These are phyloP conservation scores for Tenebrosternarchus preto DNA, from an alignment of 2,113 vertebrate species.

Conservation along the genomic window DNA sequence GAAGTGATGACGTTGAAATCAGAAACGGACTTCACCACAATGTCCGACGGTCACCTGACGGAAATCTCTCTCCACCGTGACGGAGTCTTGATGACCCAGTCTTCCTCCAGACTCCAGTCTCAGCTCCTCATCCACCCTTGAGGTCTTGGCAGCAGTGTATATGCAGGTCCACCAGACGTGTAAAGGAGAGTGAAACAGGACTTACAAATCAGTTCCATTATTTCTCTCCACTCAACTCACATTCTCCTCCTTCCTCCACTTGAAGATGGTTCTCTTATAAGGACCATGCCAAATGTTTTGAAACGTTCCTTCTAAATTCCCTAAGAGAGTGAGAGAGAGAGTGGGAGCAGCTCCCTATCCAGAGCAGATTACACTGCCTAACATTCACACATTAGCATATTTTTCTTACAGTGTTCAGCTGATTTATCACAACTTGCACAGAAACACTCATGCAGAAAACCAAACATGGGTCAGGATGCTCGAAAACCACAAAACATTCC, in stretches of 20 bases:
- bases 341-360: slow-evolving; percentile 40
- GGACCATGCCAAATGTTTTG: slow-evolving; percentile 15
- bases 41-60: too few relatives aligned
- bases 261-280: slow-evolving; percentile 16
- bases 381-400: slow-evolving; percentile 21
- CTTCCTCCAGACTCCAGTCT: not conserved
- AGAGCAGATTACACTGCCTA: not conserved
- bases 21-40: too few relatives aligned
- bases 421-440: too few relatives aligned
- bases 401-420: too few relatives aligned
- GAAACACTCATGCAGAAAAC: too few relatives aligned
- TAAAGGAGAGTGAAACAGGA: not conserved
- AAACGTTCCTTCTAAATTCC: slow-evolving; percentile 44
- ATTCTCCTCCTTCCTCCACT: not conserved
- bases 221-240: not conserved
- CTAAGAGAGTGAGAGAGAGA: slow-evolving; percentile 13
- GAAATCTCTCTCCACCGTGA: too few relatives aligned
- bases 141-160: not conserved
- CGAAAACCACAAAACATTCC: too few relatives aligned
- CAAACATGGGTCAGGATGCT: too few relatives aligned
- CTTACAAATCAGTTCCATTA: not conserved
- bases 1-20: too few relatives aligned
- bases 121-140: not conserved
- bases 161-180: too few relatives aligned
- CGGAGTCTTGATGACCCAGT: not conserved